phyloP scores from a whole-genome alignment of 2,797 vertebrate genomes.

The Platalea minor region DNA sequence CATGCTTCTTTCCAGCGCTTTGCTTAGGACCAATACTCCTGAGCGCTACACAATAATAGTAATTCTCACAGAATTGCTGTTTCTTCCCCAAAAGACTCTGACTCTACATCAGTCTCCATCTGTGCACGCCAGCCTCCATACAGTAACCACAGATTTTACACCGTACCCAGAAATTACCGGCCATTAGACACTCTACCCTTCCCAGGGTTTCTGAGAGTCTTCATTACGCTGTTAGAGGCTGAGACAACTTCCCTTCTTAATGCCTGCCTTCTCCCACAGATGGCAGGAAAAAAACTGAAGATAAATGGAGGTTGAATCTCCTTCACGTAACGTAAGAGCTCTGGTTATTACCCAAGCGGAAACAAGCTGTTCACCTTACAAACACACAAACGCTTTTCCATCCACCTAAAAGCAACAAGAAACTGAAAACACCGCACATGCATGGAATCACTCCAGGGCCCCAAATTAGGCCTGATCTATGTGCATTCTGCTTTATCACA shows the following conservation, averaged over 20 bases:
- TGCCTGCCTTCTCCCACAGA: background rate
- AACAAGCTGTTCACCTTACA: background rate
- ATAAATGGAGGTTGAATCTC: background rate
- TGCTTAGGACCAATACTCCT: background rate
- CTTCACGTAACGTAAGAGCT: accelerated
- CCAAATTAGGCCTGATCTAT: background rate
- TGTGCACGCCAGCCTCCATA: background rate
- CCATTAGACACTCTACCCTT: background rate
- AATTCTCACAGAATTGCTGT: background rate
- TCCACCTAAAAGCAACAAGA: background rate
- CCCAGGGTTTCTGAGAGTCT: background rate
- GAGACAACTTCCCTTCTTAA: background rate
- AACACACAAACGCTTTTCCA: background rate
- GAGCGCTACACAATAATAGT: background rate
- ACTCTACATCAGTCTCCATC: background rate
- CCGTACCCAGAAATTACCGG: background rate
- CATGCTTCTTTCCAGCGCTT: background rate
- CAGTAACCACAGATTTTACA: background rate
- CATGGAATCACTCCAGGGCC: background rate
- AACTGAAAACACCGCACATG: background rate
- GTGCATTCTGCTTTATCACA: background rate
- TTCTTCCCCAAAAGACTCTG: background rate
- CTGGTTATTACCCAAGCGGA: background rate
- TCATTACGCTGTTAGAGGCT: background rate
- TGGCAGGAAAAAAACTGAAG: background rate